Conservation (phyloP, 2,888 invertebrate genomes). For the Cataglyphis altisquamis region DNA sequence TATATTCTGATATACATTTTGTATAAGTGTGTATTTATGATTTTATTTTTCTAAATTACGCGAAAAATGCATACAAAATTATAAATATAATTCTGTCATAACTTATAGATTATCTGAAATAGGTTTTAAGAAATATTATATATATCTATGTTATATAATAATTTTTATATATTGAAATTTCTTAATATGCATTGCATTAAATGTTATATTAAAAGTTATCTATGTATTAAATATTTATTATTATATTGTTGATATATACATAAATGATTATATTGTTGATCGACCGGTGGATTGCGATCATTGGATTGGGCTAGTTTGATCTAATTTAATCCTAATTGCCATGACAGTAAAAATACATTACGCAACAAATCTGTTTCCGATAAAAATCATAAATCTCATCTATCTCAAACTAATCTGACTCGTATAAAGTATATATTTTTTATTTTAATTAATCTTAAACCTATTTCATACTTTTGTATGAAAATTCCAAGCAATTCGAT, state of each 20-base stretch:
- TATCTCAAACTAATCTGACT: no score
- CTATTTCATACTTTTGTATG: not conserved
- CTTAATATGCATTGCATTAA: not conserved
- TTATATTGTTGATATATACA: not conserved
- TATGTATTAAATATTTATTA: constrained; percentile 16
- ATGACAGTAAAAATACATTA: not conserved
- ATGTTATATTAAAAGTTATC: not conserved
- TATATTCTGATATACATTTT: not conserved
- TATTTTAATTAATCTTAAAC: not conserved
- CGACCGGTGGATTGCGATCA: no score
- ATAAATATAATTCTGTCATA: not conserved
- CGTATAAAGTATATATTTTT: not conserved
- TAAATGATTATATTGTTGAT: constrained; percentile 28
- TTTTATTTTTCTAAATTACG: not conserved
- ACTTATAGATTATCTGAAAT: not conserved
- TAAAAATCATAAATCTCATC: not conserved
- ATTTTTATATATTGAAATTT: constrained; percentile 3
- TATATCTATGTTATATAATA: not conserved
- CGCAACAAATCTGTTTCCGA: no score
- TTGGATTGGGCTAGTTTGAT: no score
- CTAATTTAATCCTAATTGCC: not conserved
- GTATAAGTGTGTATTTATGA: not conserved
- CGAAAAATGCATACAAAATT: not conserved
- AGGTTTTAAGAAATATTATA: constrained; percentile 7
- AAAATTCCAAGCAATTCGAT: not conserved